phyloP scores from a whole-genome alignment of 2,797 vertebrate species.

The Artibeus lituratus region DNA sequence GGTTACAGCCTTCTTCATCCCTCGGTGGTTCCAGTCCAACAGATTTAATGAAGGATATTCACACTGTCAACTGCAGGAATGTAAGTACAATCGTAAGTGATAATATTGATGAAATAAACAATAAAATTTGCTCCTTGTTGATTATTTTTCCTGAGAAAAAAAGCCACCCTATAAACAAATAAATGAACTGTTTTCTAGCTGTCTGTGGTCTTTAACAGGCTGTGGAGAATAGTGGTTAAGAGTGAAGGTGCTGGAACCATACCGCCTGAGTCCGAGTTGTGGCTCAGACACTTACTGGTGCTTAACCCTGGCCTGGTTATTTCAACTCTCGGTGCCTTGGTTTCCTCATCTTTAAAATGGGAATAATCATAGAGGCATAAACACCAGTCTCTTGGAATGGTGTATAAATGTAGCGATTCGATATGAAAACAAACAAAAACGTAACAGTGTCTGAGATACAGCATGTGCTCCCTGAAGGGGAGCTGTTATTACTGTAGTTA shows the following conservation, averaged over 20 bases:
- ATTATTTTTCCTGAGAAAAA: not conserved
- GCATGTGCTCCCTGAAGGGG: not conserved
- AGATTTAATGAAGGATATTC: slow-evolving; percentile 86
- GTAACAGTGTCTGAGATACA: not conserved
- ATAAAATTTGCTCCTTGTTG: not conserved
- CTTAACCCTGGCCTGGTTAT: not conserved
- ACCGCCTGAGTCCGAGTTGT: not conserved
- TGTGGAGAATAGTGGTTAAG: not conserved
- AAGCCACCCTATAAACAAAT: not conserved
- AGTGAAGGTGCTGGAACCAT: not conserved
- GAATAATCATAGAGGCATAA: not conserved
- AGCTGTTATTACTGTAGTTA: not conserved
- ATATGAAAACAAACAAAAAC: not conserved
- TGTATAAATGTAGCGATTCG: not conserved
- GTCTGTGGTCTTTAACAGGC: not conserved
- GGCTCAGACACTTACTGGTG: not conserved
- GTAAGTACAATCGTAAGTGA: slow-evolving; percentile 62
- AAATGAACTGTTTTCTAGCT: not conserved
- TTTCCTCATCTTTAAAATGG: not conserved
- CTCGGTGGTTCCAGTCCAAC: slow-evolving; percentile 88
- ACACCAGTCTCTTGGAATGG: not conserved
- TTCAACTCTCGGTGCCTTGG: not conserved
- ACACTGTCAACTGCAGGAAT: slow-evolving; percentile 78
- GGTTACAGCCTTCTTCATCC: slow-evolving; percentile 90
- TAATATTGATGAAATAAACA: not conserved